Evolutionary conservation across 2,113 vertebrate genomes (phyloP).

Genomic region (Pelobates fuscus): DNA sequence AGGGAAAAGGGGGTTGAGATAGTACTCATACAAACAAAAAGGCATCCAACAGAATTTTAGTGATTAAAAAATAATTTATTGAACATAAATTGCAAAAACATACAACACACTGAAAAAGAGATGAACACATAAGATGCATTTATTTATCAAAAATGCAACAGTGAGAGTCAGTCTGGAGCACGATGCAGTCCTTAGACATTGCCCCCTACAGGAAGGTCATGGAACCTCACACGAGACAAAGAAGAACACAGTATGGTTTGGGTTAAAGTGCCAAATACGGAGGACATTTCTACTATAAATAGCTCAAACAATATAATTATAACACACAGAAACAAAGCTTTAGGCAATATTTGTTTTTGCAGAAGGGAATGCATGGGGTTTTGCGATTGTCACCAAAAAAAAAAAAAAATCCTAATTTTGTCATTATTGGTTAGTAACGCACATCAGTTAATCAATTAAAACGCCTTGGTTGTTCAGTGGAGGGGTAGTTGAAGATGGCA

Average conservation of each 20-base stretch:
- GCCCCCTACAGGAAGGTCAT: constrained; percentile 52
- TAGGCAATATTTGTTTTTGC: constrained; percentile 15
- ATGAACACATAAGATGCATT: constrained; percentile 60
- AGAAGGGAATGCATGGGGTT: constrained; percentile 4
- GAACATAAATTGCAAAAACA: constrained; percentile 70
- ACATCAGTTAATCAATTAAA: neutral
- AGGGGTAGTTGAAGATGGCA: too few relatives aligned
- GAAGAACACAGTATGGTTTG: constrained; percentile 57
- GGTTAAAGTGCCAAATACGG: constrained; percentile 69
- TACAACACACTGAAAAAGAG: constrained; percentile 70
- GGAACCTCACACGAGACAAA: constrained; percentile 58
- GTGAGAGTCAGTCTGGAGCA: constrained; percentile 24
- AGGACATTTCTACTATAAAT: constrained; percentile 57
- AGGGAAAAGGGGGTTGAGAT: neutral
- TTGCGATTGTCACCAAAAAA: constrained; percentile 8
- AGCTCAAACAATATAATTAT: constrained; percentile 60
- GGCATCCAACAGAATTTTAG: constrained; percentile 46
- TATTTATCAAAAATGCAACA: constrained; percentile 26
- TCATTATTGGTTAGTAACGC: neutral
- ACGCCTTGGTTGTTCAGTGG: too few relatives aligned
- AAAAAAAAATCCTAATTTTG: neutral
- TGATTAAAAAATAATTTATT: constrained; percentile 81
- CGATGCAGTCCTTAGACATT: constrained; percentile 42
- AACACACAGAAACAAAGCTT: constrained; percentile 55
- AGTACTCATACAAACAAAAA: too few relatives aligned